These are phyloP conservation scores for Cromileptes altivelis DNA, from an alignment of 2,113 vertebrate genomes.

Conservation along the genomic window DNA sequence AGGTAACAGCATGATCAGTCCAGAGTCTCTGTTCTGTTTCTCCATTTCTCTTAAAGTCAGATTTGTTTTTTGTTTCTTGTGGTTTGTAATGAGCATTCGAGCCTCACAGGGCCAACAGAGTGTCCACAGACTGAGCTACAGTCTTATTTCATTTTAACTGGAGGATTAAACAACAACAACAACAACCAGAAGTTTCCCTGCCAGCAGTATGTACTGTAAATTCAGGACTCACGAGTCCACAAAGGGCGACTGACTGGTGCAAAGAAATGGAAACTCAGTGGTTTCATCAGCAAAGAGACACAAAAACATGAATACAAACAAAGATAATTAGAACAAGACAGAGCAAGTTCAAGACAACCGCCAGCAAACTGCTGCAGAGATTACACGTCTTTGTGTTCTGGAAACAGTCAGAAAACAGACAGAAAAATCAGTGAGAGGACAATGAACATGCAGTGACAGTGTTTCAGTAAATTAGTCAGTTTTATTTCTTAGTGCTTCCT, in stretches of 20 bases:
- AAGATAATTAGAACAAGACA: constrained; percentile 47
- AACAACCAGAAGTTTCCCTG: background rate
- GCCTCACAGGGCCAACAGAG: background rate
- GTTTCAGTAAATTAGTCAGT: background rate
- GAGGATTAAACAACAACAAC: background rate
- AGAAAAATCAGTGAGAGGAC: background rate
- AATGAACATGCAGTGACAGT: background rate
- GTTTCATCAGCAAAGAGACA: background rate
- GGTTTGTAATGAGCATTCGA: background rate
- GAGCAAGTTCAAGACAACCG: background rate
- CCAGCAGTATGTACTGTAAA: no score
- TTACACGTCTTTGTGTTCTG: background rate
- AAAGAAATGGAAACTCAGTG: background rate
- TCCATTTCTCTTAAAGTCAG: background rate
- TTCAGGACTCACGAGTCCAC: background rate
- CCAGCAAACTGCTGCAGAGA: background rate
- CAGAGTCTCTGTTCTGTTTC: background rate
- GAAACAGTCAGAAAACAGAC: background rate
- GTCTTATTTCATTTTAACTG: background rate
- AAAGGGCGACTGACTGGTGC: background rate
- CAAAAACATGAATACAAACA: constrained; percentile 21
- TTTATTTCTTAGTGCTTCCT: background rate
- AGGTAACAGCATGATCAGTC: no score
- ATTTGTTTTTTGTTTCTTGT: background rate
- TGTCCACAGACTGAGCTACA: background rate